Evolutionary conservation across 2,113 vertebrate species (phyloP), one percentile per base, ranked within the genome.

Genomic region (Oriolus oriolus): DNA sequence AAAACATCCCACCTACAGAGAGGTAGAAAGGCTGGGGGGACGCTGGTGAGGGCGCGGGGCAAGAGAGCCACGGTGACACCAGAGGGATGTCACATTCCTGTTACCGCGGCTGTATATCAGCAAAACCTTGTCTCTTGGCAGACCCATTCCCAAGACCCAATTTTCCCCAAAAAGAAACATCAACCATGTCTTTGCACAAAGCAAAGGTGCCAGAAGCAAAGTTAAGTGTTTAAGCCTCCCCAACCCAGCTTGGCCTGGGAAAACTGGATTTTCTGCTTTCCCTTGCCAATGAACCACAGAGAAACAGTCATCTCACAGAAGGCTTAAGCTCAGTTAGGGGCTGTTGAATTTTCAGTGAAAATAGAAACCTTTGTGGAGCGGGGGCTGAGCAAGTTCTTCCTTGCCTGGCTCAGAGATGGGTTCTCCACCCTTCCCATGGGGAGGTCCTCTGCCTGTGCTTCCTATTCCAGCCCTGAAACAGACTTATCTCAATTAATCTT

Each of bases 81-180:
- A 60, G 39, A 39, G 30, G 30, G 60, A 39, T 35, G 35, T 13
- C 26, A n/a, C 4, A 1, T 47, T 76, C 33, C 63, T 0, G 0
- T 37, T 56, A 33, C 37, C 3, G 1, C 39, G 77, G 59, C 66
- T 4, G 6, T 9, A 23, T 12, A 22, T 44, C 23, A 60, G 16
- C 0, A 0, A 69, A 87, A 35, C 7, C 16, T 33, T 30, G 28
- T 69, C 39, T 57, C 65, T 86, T 41, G 37, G 30, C 22, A 24
- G 39, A 50, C 7, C 35, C 69, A 11, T 73, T 84, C 70, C 45
- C 20, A 42, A 79, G 52, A 42, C 9, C 16, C 13, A 5, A 4
- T 33, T 66, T 53, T 12, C 22, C 52, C 24, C 15, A 5, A 2
- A 71, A 42, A 73, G 44, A 66, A 71, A 31, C 20, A 69, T 24